Evolutionary conservation across 2,888 invertebrate genomes (phyloP).

Genomic region (Cremastinae sp.): DNA sequence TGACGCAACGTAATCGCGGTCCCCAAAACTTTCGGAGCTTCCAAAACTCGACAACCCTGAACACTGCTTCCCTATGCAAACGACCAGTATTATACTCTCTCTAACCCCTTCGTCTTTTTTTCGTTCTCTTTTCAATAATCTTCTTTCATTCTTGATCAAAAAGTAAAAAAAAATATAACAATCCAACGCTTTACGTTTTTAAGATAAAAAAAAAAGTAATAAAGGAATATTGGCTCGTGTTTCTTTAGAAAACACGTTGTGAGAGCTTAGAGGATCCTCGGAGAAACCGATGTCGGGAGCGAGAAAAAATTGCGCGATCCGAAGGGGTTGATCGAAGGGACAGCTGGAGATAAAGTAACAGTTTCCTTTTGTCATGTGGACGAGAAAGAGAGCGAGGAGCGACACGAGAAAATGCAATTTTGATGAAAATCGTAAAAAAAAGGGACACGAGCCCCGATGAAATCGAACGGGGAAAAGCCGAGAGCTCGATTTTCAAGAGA

Average conservation of each 20-base stretch:
- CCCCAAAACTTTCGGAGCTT: conserved; percentile 26
- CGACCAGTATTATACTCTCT: conserved; percentile 38
- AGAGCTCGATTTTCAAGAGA: conserved; percentile 3
- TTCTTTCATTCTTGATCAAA: not conserved
- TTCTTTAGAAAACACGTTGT: not conserved
- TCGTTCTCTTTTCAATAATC: not conserved
- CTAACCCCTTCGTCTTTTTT: conserved; percentile 4
- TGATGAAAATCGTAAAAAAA: conserved; percentile 8
- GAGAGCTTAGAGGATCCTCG: not conserved
- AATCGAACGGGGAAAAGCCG: not conserved
- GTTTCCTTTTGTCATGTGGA: not conserved
- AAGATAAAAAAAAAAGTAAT: conserved; percentile 1
- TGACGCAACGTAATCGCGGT: conserved; percentile 49
- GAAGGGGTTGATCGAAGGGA: not conserved
- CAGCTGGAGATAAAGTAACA: conserved; percentile 16
- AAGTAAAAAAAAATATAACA: not conserved
- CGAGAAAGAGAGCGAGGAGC: not conserved
- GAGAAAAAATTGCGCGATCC: not conserved
- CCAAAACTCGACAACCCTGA: conserved; percentile 18
- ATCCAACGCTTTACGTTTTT: no score
- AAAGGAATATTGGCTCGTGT: no score
- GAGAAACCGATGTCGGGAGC: not conserved
- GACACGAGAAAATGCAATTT: conserved; percentile 3
- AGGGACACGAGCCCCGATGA: not conserved
- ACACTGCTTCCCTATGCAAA: conserved; percentile 38